Conservation (phyloP, 2,888 invertebrate species). For the Cepaea hortensis region DNA sequence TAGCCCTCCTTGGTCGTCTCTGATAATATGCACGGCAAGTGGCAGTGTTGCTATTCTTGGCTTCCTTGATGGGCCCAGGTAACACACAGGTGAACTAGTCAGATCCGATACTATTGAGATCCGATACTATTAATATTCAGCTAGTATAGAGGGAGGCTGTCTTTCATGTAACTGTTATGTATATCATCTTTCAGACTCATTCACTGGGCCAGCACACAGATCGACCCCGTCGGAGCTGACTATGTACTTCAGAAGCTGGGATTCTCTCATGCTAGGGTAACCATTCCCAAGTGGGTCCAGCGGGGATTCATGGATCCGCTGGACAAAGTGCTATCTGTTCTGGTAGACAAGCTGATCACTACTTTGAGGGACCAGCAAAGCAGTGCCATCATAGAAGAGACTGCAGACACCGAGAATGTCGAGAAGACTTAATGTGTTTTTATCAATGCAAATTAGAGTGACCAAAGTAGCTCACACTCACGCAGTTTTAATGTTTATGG, state of each 20-base stretch:
- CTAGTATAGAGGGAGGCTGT: too few species aligned
- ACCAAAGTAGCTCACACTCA: neutral
- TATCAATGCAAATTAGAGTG: too few species aligned
- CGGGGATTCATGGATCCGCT: conserved; percentile 97
- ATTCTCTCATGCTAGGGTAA: conserved; percentile 96
- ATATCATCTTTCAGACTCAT: conserved; percentile 69
- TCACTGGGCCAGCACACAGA: conserved; percentile 93
- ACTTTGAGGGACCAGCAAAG: conserved; percentile 56
- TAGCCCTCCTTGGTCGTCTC: too few species aligned
- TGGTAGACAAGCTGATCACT: conserved; percentile 71
- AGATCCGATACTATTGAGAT: too few species aligned
- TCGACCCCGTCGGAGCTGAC: conserved; percentile 98
- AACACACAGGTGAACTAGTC: too few species aligned
- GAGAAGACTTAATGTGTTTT: neutral
- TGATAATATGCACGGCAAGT: too few species aligned
- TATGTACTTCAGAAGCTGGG: conserved; percentile 98
- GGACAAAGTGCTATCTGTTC: conserved; percentile 84
- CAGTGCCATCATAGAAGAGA: conserved; percentile 24
- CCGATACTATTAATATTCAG: too few species aligned
- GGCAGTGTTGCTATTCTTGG: too few species aligned
- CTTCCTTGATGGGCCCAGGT: too few species aligned
- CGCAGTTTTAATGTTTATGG: neutral
- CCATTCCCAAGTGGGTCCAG: conserved; percentile 99
- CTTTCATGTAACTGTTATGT: too few species aligned
- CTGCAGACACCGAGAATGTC: neutral